Evolutionary conservation across 2,113 vertebrate species (phyloP), one percentile per base, ranked within the genome.

Genomic region (Entelurus aequoreus): DNA sequence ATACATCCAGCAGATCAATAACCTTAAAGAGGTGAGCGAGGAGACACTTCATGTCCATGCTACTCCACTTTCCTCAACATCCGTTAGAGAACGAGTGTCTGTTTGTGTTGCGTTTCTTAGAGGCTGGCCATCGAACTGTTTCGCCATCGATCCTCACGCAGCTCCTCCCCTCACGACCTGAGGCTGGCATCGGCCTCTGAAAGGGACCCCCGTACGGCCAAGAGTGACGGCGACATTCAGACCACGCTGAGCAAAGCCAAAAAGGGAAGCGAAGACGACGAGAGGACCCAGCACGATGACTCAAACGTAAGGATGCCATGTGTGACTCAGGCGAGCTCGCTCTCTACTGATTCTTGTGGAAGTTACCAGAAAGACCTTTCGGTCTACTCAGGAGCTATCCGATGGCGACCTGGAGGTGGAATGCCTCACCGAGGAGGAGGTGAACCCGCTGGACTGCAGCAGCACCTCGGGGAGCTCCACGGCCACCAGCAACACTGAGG

Each of bases 381-480:
- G 49, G n/a, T 74, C 58, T 53, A 87, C 46, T 55, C 91, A 95
- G 28, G 95, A 98, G 42, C 90, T 99, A 61, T 99, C 97, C 0
- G 96, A 98, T 10, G 97, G 96, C 9, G 97, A 99, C 77, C 73
- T 99, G 82, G 97, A 98, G 85, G 91, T 94, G 48, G 97, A 98
- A 75, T 92, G 90, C 66, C 90, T 99, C 57, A 93, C 91, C 11
- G 96, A 94, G 51, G 96, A 99, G 56, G 97, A 99, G 80, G 92
- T 93, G 48, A 98, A 96, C 84, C 94, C 94, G 13, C 90, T 98
- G 6, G 96, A 98, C 4, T 94, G 95, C 19, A 98, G 95, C 89
- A 96, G 95, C 85, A 97, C 95, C 15, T 99, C 97, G 0, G 96
- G 94, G 8, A 99, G 97, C 80, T 98, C 97, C 3, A 97, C 95